phyloP scores from a whole-genome alignment of 2,113 vertebrate species.

The Xenopus tropicalis region UCB_Xtro_10.0 CM004449.2:32163501-32164000 shows the following conservation, averaged over 20 bases:
- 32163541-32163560: no score
- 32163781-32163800: slow-evolving; percentile 23
- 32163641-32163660: neutral
- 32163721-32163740: slow-evolving; percentile 18
- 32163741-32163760: slow-evolving; percentile 34
- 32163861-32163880: slow-evolving; percentile 6
- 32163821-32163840: slow-evolving; percentile 21
- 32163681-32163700: slow-evolving; percentile 22
- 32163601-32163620: no score
- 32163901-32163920: slow-evolving; percentile 2
- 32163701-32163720: neutral
- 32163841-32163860: slow-evolving; percentile 25
- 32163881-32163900: neutral
- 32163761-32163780: slow-evolving; percentile 38
- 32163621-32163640: neutral
- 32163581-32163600: no score
- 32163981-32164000: neutral
- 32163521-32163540: no score
- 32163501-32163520: no score
- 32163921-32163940: slow-evolving; percentile 8
- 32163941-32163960: neutral
- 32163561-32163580: no score
- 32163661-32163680: slow-evolving; percentile 26
- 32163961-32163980: neutral
- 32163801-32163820: slow-evolving; percentile 34